Percentiles rank a stretch among this genome's conserved stretches.
These are phyloP conservation scores for Artemia sp. DNA, from an alignment of 2,888 invertebrate species.

Conservation along the genomic window DNA sequence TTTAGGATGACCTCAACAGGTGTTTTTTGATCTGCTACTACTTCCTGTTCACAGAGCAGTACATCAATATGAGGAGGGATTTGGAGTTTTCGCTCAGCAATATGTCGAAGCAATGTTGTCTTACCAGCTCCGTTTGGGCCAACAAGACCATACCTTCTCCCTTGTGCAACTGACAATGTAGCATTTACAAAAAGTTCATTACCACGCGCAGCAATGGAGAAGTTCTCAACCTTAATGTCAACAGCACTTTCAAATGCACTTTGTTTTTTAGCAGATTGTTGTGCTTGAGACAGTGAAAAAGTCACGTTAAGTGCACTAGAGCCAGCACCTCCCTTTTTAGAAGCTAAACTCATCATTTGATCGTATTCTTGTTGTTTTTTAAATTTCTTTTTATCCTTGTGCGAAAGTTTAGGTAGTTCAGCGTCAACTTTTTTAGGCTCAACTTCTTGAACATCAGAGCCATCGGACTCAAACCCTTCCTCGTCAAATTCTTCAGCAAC, in stretches of 20 bases:
- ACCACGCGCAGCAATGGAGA: constrained; percentile 91
- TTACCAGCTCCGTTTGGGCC: constrained; percentile 99
- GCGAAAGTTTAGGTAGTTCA: constrained; percentile 40
- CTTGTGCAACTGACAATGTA: constrained; percentile 73
- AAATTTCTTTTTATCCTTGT: constrained; percentile 77
- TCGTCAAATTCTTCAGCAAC: constrained; percentile 18
- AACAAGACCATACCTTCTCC: constrained; percentile 87
- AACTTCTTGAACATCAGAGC: constrained; percentile 19
- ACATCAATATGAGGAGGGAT: constrained; percentile 94
- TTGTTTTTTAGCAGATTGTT: constrained; percentile 46
- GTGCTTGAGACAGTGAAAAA: constrained; percentile 79
- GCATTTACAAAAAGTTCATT: constrained; percentile 95
- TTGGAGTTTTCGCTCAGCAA: constrained; percentile 71
- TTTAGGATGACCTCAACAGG: constrained; percentile 85
- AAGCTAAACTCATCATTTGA: constrained; percentile 63
- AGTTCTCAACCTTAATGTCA: constrained; percentile 95
- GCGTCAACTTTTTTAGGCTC: constrained; percentile 22
- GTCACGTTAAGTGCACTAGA: constrained; percentile 78
- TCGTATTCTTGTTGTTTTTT: constrained; percentile 67
- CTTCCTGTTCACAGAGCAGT: constrained; percentile 93
- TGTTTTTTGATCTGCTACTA: constrained; percentile 77
- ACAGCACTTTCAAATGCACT: constrained; percentile 75
- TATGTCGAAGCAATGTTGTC: constrained; percentile 83
- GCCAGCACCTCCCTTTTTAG: constrained; percentile 71
- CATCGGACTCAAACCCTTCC: constrained; percentile 21